Percentiles rank a stretch among this genome's conserved stretches.
These are phyloP conservation scores for Rhaphigaster nebulosa DNA, from an alignment of 2,888 invertebrate species.

Conservation along the genomic window DNA sequence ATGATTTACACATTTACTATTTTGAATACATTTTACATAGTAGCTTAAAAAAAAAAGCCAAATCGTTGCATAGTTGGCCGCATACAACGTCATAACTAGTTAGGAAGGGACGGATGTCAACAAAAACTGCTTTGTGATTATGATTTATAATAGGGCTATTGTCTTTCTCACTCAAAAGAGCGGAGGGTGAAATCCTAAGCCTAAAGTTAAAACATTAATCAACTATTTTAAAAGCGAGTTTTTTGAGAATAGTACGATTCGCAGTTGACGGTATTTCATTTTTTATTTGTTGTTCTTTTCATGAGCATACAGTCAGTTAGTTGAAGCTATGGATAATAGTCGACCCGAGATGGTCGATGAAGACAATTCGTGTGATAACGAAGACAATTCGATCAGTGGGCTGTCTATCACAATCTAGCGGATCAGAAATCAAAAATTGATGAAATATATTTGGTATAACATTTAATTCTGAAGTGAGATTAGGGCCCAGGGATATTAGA, in stretches of 20 bases:
- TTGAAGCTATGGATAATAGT: no score
- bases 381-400: no score
- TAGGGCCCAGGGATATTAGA: no score
- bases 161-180: not conserved
- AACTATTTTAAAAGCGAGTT: not conserved
- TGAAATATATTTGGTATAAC: no score
- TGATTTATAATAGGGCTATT: not conserved
- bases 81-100: not conserved
- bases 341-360: no score
- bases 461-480: no score
- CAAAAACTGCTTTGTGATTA: not conserved
- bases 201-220: not conserved
- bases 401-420: no score
- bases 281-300: not conserved
- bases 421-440: no score
- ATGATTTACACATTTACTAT: not conserved
- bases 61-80: not conserved
- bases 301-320: no score
- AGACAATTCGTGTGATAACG: no score
- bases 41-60: not conserved
- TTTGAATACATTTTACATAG: not conserved
- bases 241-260: not conserved
- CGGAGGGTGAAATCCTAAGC: not conserved
- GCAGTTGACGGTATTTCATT: not conserved
- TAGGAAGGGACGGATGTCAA: not conserved